phyloP scores from a whole-genome alignment of 2,797 vertebrate genomes.

The Platalea minor region DNA sequence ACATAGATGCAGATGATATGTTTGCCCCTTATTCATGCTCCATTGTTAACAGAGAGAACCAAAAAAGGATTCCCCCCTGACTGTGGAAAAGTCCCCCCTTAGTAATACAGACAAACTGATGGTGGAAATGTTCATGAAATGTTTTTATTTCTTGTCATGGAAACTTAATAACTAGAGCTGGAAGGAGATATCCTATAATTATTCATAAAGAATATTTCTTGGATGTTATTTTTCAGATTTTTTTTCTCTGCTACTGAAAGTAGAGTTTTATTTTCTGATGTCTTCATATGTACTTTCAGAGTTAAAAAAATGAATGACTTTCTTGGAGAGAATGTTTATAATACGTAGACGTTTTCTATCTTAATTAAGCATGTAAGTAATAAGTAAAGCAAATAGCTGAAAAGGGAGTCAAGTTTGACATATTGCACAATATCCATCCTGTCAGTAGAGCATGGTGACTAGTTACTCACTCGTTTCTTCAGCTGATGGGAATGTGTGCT shows the following conservation, averaged over 20 bases:
- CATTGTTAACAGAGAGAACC: background rate
- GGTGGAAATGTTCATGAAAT: background rate
- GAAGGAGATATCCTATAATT: background rate
- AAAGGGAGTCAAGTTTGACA: background rate
- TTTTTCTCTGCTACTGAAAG: conserved; percentile 1
- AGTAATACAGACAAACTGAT: background rate
- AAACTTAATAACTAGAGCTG: conserved; percentile 31
- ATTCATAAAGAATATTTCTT: conserved; percentile 19
- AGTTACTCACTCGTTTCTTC: conserved; percentile 14
- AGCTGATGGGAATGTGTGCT: background rate
- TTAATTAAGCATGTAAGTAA: conserved; percentile 61
- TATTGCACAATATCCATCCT: background rate
- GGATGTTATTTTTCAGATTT: conserved; percentile 27
- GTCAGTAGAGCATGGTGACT: background rate
- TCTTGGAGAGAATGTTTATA: conserved; percentile 25
- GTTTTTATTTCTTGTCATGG: background rate
- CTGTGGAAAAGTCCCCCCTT: background rate
- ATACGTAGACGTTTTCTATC: conserved; percentile 8
- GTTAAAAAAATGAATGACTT: background rate
- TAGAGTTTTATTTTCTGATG: conserved; percentile 26
- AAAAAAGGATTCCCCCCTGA: background rate
- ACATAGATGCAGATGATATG: background rate
- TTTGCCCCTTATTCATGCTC: background rate
- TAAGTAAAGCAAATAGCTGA: conserved; percentile 35
- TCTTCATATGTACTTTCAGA: conserved; percentile 44